These are phyloP conservation scores for Ceratotherium simum DNA, from an alignment of 2,113 vertebrate species.

Conservation along the genomic window DNA sequence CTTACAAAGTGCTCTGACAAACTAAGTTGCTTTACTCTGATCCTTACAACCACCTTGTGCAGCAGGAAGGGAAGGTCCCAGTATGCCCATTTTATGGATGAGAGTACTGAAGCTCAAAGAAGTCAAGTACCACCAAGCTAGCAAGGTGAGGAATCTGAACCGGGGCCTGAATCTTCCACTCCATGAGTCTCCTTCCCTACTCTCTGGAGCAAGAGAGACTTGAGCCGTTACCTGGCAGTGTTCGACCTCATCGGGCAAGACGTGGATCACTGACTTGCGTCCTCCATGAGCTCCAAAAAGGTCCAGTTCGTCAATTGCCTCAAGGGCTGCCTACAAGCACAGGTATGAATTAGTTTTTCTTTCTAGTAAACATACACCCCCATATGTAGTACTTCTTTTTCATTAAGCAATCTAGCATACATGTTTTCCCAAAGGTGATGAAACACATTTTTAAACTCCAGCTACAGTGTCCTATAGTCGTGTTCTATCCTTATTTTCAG, in stretches of 20 bases:
- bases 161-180: neutral
- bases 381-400: neutral
- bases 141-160: neutral
- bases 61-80: neutral
- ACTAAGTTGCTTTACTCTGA: neutral
- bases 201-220: neutral
- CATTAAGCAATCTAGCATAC: neutral
- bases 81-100: neutral
- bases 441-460: conserved; percentile 47
- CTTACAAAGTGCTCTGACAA: neutral
- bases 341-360: conserved; percentile 27
- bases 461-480: neutral
- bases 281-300: conserved; percentile 97
- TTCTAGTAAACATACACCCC: neutral
- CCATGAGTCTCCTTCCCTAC: neutral
- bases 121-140: neutral
- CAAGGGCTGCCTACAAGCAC: conserved; percentile 94
- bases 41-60: neutral
- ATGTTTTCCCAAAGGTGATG: neutral
- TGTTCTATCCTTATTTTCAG: conserved; percentile 20
- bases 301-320: conserved; percentile 98
- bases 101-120: conserved; percentile 14
- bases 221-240: conserved; percentile 95
- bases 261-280: conserved; percentile 97
- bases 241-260: conserved; percentile 97